Conservation (phyloP, 2,797 vertebrate species). For the Hoplostethus mediterraneus region DNA sequence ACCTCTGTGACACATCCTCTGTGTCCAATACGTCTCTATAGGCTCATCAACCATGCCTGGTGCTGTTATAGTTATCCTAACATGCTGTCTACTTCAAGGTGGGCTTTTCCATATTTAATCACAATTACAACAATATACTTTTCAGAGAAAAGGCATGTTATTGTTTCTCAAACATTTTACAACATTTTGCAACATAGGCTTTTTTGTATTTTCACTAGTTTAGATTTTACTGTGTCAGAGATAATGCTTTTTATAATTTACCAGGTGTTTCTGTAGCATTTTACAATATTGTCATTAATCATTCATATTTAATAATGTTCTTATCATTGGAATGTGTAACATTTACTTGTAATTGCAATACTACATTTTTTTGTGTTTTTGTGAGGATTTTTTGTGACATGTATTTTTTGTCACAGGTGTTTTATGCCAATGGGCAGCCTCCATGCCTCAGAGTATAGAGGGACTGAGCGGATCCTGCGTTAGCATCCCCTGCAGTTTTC, state of each 20-base stretch:
- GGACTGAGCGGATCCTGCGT: conserved; percentile 74
- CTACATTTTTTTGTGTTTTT: neutral
- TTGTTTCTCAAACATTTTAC: no score
- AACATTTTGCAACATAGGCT: neutral
- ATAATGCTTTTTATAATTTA: neutral
- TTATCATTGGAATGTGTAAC: neutral
- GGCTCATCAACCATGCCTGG: conserved; percentile 47
- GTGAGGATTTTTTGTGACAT: neutral
- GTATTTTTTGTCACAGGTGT: conserved; percentile 39
- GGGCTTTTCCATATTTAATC: neutral
- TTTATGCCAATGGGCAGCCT: conserved; percentile 54
- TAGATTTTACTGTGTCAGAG: neutral
- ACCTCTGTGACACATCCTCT: neutral
- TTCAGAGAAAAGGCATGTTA: neutral
- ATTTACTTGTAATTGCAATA: neutral
- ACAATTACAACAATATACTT: neutral
- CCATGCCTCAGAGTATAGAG: conserved; percentile 61
- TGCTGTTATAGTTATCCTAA: conserved; percentile 43
- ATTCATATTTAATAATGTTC: neutral
- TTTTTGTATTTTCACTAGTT: neutral
- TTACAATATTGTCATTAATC: neutral
- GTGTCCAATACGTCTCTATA: neutral
- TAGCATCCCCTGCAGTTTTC: conserved; percentile 72
- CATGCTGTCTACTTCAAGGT: conserved; percentile 70
- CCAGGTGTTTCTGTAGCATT: neutral